These are phyloP conservation scores for Abscondita cerata DNA, from an alignment of 2,888 invertebrate species.

Conservation along the genomic window DNA sequence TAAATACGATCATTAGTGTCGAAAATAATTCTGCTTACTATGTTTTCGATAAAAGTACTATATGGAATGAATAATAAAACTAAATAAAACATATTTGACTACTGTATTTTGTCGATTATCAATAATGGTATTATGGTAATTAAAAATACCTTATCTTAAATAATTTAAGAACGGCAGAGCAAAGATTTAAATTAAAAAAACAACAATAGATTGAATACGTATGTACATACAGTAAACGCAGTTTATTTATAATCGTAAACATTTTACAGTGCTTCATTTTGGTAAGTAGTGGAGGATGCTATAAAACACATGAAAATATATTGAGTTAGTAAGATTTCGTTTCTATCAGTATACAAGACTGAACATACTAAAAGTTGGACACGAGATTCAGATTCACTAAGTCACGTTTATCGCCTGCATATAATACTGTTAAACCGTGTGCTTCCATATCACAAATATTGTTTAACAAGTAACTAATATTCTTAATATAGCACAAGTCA, in stretches of 20 bases:
- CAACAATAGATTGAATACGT: slow-evolving; percentile 1
- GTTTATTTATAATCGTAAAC: slow-evolving; percentile 45
- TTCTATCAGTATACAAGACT: slow-evolving; percentile 39
- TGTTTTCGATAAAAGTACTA: no score
- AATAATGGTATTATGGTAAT: no score
- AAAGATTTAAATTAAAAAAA: no score
- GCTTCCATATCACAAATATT: slow-evolving; percentile 44
- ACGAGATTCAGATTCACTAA: slow-evolving; percentile 38
- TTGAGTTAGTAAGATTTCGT: slow-evolving; percentile 37
- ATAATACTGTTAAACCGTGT: slow-evolving; percentile 45
- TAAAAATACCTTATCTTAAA: no score
- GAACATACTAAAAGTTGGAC: slow-evolving; percentile 37
- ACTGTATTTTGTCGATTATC: no score
- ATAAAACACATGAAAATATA: slow-evolving; percentile 44
- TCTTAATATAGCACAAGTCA: slow-evolving; percentile 39
- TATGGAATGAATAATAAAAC: no score
- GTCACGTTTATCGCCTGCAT: slow-evolving; percentile 29
- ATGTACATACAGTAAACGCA: slow-evolving; percentile 43
- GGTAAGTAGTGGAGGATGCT: slow-evolving; percentile 43
- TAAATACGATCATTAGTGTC: no score
- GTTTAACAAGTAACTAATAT: slow-evolving; percentile 41
- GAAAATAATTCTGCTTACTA: no score
- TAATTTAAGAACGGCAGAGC: no score
- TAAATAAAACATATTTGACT: no score
- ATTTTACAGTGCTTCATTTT: slow-evolving; percentile 46